Evolutionary conservation across 2,113 vertebrate species (phyloP), one percentile per base, ranked within the genome.

Genomic region (Sphyrna mokarran): DNA sequence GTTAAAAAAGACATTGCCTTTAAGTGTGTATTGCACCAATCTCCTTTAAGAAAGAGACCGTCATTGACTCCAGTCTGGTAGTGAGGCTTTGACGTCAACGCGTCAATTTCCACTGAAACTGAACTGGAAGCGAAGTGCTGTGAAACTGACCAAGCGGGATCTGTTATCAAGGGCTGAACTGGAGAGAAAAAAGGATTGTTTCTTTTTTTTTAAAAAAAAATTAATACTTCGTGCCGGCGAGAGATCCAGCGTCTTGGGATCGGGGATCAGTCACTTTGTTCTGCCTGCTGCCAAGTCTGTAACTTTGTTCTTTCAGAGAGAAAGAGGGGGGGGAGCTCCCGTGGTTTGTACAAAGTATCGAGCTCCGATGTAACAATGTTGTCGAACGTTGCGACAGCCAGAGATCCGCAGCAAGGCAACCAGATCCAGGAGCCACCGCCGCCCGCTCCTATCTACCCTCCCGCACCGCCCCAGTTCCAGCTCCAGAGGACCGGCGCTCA

Each of bases 401-500:
- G 89, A 33, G 89, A 90, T 14, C 87, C 54, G 87, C 87, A 90
- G 33, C 54, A 63, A 90, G 87, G 54, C 13, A 33, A n/a, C 54
- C 54, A 61, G 54, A 33, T n/a, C 87, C 87, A 96, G 2, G 97
- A 96, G 29, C 97, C 97, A 69, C 98, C 97, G 6, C 97, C 97
- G 94, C 97, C 97, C 22, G 96, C 97, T 97, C 95, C 96, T 90
- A 61, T 96, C n/a, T 58, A 96, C 95, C 96, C 94, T 5, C 96
- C 95, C 26, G 54, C 29, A 23, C 96, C 97, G 80, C 96, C 93
- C 89, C 97, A 96, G 96, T 97, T 97, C 29, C 97, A 97, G 16
- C 97, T 97, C 96, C 98, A 98, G 96, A 98, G 98, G 97, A 97
- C 98, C 94, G 97, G 96, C 96, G 97, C 98, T 96, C 98, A 98